These are phyloP conservation scores for Neostethus bicornis DNA, from an alignment of 2,797 vertebrate species.

Conservation along the genomic window DNA sequence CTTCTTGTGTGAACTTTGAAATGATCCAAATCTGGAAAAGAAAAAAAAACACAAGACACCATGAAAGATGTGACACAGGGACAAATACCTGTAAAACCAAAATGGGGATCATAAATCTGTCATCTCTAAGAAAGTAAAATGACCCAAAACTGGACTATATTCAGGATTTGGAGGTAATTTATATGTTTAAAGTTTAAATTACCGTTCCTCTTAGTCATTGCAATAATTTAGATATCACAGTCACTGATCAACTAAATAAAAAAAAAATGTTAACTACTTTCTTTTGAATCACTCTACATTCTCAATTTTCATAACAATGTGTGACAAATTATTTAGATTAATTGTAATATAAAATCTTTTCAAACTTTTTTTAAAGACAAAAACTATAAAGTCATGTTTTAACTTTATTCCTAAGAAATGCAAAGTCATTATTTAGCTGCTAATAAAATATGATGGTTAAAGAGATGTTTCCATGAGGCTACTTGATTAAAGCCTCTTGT, in stretches of 20 bases:
- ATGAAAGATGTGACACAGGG: slow-evolving; percentile 35
- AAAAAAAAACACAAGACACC: slow-evolving; percentile 38
- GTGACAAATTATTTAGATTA: background rate
- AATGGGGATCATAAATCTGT: slow-evolving; percentile 39
- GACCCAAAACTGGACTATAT: background rate
- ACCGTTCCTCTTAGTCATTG: slow-evolving; percentile 6
- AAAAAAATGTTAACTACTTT: background rate
- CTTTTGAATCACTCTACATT: background rate
- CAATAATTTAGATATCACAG: slow-evolving; percentile 1
- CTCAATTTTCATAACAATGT: background rate
- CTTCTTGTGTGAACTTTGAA: slow-evolving; percentile 88
- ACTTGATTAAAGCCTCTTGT: background rate
- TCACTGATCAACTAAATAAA: background rate
- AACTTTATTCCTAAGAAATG: background rate
- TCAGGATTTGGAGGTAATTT: slow-evolving; percentile 2
- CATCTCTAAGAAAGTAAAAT: background rate
- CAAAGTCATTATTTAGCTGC: background rate
- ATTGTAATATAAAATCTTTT: background rate
- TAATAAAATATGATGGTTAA: no score
- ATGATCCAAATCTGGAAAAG: slow-evolving; percentile 85
- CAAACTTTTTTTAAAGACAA: background rate
- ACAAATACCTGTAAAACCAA: slow-evolving; percentile 46
- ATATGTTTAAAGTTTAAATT: slow-evolving; percentile 10
- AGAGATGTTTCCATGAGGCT: background rate
- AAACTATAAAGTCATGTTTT: background rate